phyloP scores from a whole-genome alignment of 1,140 invertebrate species.

The Lethrus apterus region DNA sequence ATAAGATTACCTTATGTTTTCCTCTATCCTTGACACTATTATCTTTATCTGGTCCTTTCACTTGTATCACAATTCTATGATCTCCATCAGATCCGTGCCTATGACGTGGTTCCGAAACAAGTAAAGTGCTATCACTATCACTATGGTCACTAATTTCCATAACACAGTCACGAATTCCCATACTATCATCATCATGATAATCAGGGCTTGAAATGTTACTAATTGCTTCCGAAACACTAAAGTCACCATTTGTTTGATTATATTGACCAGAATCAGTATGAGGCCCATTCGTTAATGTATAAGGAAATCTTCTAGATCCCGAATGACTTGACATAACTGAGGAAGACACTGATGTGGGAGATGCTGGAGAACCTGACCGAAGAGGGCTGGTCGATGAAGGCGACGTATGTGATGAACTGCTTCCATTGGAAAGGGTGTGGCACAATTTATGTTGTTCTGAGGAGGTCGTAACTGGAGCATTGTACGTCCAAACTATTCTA shows the following conservation, averaged over 20 bases:
- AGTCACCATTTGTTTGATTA: slow-evolving; percentile 49
- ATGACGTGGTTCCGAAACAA: slow-evolving; percentile 67
- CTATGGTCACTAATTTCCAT: slow-evolving; percentile 83
- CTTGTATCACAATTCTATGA: slow-evolving; percentile 77
- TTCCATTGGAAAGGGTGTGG: slow-evolving; percentile 48
- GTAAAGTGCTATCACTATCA: slow-evolving; percentile 70
- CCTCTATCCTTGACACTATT: slow-evolving; percentile 23
- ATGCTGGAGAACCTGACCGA: slow-evolving; percentile 63
- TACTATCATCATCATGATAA: slow-evolving; percentile 69
- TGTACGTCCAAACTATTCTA: slow-evolving; percentile 86
- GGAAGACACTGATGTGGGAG: slow-evolving; percentile 77
- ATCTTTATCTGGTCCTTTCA: slow-evolving; percentile 63
- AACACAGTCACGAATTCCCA: slow-evolving; percentile 58
- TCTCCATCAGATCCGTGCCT: slow-evolving; percentile 52
- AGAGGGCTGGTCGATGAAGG: slow-evolving; percentile 58
- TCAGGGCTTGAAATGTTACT: slow-evolving; percentile 82
- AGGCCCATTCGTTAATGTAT: slow-evolving; percentile 30
- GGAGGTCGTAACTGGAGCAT: slow-evolving; percentile 57
- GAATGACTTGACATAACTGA: slow-evolving; percentile 73
- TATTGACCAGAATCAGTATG: slow-evolving; percentile 23
- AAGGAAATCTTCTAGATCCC: slow-evolving; percentile 31
- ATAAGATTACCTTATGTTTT: slow-evolving; percentile 10
- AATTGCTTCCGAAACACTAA: slow-evolving; percentile 70
- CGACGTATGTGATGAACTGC: slow-evolving; percentile 51
- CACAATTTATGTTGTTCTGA: slow-evolving; percentile 39